phyloP scores from a whole-genome alignment of 2,888 invertebrate species.

The Eristalinus aeneus region DNA sequence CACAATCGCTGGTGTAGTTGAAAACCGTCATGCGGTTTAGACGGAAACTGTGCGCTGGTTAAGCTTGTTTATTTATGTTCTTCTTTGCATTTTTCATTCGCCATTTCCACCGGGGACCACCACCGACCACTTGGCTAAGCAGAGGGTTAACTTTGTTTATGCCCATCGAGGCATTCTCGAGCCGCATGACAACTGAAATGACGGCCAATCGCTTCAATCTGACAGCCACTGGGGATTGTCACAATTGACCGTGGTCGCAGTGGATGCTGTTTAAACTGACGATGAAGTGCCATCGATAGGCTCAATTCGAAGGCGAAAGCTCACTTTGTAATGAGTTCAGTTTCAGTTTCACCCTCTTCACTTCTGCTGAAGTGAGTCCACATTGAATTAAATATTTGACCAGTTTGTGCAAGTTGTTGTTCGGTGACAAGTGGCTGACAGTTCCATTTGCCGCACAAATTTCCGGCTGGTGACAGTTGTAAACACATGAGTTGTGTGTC shows the following conservation, averaged over 20 bases:
- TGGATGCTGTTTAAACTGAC: neutral
- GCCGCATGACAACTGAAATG: neutral
- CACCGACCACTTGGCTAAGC: neutral
- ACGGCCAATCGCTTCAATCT: neutral
- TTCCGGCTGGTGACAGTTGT: too few relatives aligned
- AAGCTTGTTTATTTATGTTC: neutral
- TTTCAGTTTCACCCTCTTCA: too few relatives aligned
- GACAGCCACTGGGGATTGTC: neutral
- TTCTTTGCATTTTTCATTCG: neutral
- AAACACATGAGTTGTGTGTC: too few relatives aligned
- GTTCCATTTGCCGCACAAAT: too few relatives aligned
- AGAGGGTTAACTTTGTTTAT: neutral
- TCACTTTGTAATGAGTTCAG: too few relatives aligned
- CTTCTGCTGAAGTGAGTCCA: too few relatives aligned
- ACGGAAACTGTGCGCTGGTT: conserved; percentile 9
- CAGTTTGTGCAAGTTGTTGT: too few relatives aligned
- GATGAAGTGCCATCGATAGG: neutral
- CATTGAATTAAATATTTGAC: too few relatives aligned
- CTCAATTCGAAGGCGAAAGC: too few relatives aligned
- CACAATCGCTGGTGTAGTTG: conserved; percentile 27
- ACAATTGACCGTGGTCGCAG: neutral
- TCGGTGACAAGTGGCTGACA: too few relatives aligned
- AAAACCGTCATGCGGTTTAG: conserved; percentile 30
- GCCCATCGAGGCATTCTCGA: neutral
- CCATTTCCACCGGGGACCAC: neutral